Evolutionary conservation across 2,888 invertebrate genomes (phyloP).

Genomic region (Gortyna flavago): DNA sequence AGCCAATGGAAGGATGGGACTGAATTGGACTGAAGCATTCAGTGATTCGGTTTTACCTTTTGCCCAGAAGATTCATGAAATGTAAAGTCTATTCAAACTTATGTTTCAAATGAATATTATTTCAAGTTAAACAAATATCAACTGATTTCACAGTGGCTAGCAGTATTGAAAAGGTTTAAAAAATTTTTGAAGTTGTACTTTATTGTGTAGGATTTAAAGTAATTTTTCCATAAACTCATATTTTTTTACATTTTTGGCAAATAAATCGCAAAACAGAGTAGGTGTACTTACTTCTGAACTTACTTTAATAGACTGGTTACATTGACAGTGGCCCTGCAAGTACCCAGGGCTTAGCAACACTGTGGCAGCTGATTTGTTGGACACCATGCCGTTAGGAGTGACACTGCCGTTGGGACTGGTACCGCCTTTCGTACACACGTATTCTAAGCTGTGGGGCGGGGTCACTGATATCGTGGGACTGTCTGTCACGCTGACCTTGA

Average conservation of each 20-base stretch:
- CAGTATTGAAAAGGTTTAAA: too few relatives aligned
- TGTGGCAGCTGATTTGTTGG: conserved; percentile 83
- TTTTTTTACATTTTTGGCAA: too few relatives aligned
- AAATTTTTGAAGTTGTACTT: too few relatives aligned
- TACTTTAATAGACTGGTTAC: conserved; percentile 87
- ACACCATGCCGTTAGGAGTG: conserved; percentile 85
- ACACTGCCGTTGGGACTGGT: conserved; percentile 85
- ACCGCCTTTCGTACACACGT: conserved; percentile 83
- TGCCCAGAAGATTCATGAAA: too few relatives aligned
- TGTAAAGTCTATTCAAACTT: too few relatives aligned
- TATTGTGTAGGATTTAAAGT: too few relatives aligned
- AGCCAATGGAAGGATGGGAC: background rate
- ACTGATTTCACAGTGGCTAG: too few relatives aligned
- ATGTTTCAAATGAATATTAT: too few relatives aligned
- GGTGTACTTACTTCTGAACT: conserved; percentile 35
- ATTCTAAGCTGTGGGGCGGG: conserved; percentile 86
- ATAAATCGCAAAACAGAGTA: too few relatives aligned
- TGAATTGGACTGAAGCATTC: background rate
- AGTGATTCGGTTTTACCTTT: background rate
- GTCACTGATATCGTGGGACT: conserved; percentile 88
- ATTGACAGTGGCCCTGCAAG: conserved; percentile 86
- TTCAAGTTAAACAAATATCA: too few relatives aligned
- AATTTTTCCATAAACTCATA: too few relatives aligned
- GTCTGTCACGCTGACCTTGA: conserved; percentile 84
- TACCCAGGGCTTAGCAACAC: conserved; percentile 86